Percentiles rank a stretch among this genome's conserved stretches.
Evolutionary conservation across 2,888 invertebrate species (phyloP).

Genomic region (Nineta flava): DNA sequence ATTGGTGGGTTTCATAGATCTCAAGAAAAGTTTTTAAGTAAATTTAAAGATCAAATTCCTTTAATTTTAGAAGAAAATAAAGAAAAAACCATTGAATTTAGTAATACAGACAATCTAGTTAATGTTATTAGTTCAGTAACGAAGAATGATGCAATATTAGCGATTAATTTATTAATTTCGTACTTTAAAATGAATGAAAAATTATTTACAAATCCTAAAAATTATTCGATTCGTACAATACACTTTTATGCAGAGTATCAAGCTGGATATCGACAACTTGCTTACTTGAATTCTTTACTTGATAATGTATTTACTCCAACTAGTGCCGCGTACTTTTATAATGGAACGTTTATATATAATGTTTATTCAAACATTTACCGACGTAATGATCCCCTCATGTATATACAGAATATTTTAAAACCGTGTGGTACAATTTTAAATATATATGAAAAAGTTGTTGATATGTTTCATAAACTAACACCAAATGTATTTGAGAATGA

Average conservation of each 20-base stretch:
- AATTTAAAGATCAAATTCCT: conserved; percentile 27
- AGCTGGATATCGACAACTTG: conserved; percentile 38
- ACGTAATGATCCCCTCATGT: conserved; percentile 34
- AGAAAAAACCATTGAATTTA: conserved; percentile 16
- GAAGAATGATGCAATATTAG: conserved; percentile 39
- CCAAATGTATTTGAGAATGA: background rate
- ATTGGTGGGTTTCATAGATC: conserved; percentile 38
- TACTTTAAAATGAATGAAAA: conserved; percentile 41
- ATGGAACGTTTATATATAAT: conserved; percentile 66
- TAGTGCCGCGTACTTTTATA: conserved; percentile 44
- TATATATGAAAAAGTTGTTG: conserved; percentile 18
- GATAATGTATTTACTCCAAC: conserved; percentile 38
- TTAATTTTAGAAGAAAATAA: conserved; percentile 17
- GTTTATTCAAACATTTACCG: conserved; percentile 42
- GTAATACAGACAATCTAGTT: conserved; percentile 18
- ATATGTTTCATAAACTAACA: background rate
- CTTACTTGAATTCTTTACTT: conserved; percentile 48
- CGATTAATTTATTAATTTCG: conserved; percentile 37
- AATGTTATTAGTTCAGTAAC: conserved; percentile 34
- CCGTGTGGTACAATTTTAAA: conserved; percentile 22
- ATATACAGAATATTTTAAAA: conserved; percentile 27
- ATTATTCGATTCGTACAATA: conserved; percentile 37
- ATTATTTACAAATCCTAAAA: conserved; percentile 33
- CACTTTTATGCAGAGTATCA: conserved; percentile 53
- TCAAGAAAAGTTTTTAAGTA: conserved; percentile 30